Evolutionary conservation across 2,797 vertebrate species (phyloP), one percentile per base, ranked within the genome.

Genomic region (Falco naumanni): DNA sequence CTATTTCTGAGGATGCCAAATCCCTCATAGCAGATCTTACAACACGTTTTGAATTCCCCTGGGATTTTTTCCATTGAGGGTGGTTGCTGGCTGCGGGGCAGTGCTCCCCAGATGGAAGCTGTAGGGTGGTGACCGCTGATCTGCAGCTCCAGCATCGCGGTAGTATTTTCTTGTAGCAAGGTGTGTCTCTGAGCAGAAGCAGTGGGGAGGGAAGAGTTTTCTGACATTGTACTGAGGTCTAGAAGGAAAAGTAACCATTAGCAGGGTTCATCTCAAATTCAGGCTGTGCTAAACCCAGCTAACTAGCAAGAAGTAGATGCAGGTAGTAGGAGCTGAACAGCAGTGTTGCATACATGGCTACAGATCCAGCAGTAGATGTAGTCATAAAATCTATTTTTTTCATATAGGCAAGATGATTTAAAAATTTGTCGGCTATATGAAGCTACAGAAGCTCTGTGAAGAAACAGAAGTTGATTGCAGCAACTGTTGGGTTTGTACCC

Each of bases 401-500:
- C 43, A 53, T 4, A 77, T 4, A 33, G 29, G 56, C 48, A 89
- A 45, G 65, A 47, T 74, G 41, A 66, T 69, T 89, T 60, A 41
- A 75, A 72, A 80, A 39, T 24, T 7, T 48, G 28, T 53, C 74
- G 87, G 2, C 43, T 76, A 0, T 33, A 8, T 4, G 13, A 54
- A 92, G n/a, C 37, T 51, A 2, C 59, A 37, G 39, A 70, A 65
- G 64, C 33, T 79, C 50, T 71, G 69, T 51, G 33, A 79, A 79
- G 71, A 82, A 83, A 41, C 26, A 79, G 74, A 78, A 76, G 61
- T 18, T 93, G 89, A 87, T 89, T 91, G 87, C 87, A 89, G 82
- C 47, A 74, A 13, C 65, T 54, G 60, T 56, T 88, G 79, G 21
- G 53, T 81, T 87, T 60, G 65, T 74, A 37, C 61, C 59, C 80